A percentile compares a stretch with the other conserved stretches of the same genome.
phyloP scores from a whole-genome alignment of 1,140 invertebrate species.

The Cotesia vestalis region DNA sequence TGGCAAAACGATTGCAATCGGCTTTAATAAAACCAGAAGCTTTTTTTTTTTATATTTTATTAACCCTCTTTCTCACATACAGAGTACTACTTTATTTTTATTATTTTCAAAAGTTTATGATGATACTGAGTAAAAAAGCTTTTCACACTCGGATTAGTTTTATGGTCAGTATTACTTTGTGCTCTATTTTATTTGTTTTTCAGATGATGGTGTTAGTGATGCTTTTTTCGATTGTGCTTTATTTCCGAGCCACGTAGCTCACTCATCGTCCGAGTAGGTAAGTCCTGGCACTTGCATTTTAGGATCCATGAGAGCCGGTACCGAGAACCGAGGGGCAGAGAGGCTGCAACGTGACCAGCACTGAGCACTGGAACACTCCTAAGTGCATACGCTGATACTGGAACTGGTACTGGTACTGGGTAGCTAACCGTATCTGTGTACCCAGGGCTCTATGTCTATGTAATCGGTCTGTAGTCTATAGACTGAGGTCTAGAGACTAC shows the following conservation, averaged over 20 bases:
- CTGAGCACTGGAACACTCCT: background rate
- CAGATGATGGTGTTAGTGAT: no score
- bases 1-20: slow-evolving; percentile 26
- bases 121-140: no score
- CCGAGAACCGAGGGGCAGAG: background rate
- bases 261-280: slow-evolving; percentile 27
- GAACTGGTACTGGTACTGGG: background rate
- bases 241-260: slow-evolving; percentile 23
- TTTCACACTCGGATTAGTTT: no score
- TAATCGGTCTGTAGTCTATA: background rate
- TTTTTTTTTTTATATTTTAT: slow-evolving; percentile 8
- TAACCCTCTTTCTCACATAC: no score
- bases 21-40: slow-evolving; percentile 17
- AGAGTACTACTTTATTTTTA: background rate
- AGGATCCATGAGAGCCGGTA: slow-evolving; percentile 8
- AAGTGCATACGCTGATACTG: no score
- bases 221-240: background rate
- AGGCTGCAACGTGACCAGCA: slow-evolving; percentile 37
- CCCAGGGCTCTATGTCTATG: background rate
- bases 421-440: no score
- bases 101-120: no score
- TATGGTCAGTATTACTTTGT: no score
- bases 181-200: no score
- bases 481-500: no score
- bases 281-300: slow-evolving; percentile 28